A percentile compares a stretch with the other conserved stretches of the same genome.
These are phyloP conservation scores for Genyomyrus donnyi DNA, from an alignment of 2,113 vertebrate species.

Conservation along the genomic window DNA sequence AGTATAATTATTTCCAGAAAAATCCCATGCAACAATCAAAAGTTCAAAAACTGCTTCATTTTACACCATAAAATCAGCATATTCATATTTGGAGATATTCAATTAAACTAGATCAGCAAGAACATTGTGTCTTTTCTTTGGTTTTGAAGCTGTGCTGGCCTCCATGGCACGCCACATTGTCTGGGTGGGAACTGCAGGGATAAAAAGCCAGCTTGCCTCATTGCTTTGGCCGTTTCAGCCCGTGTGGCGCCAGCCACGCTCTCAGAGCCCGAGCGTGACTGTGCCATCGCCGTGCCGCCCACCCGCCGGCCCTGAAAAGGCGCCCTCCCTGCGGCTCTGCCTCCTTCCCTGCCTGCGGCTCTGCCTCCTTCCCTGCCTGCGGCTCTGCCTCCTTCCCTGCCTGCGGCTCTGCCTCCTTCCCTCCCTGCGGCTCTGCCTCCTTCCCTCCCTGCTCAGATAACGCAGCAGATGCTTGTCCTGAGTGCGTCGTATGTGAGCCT, in stretches of 20 bases:
- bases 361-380: neutral
- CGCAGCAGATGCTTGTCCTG: neutral
- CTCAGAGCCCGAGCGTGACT: neutral
- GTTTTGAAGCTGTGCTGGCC: neutral
- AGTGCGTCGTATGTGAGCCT: neutral
- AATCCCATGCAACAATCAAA: neutral
- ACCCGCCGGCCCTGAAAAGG: neutral
- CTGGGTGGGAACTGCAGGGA: neutral
- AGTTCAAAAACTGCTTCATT: neutral
- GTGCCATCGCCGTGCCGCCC: neutral
- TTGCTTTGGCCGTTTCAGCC: neutral
- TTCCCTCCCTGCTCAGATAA: neutral
- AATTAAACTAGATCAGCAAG: neutral
- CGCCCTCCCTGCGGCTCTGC: neutral
- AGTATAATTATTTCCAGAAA: neutral
- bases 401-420: neutral
- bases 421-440: neutral
- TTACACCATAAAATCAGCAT: neutral
- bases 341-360: no score
- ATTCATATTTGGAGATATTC: neutral
- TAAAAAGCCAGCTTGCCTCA: neutral
- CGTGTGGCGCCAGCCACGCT: neutral
- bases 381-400: neutral
- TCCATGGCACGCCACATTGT: neutral
- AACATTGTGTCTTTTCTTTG: neutral